phyloP scores from a whole-genome alignment of 2,888 invertebrate species.

The Notocelia uddmanniana region DNA sequence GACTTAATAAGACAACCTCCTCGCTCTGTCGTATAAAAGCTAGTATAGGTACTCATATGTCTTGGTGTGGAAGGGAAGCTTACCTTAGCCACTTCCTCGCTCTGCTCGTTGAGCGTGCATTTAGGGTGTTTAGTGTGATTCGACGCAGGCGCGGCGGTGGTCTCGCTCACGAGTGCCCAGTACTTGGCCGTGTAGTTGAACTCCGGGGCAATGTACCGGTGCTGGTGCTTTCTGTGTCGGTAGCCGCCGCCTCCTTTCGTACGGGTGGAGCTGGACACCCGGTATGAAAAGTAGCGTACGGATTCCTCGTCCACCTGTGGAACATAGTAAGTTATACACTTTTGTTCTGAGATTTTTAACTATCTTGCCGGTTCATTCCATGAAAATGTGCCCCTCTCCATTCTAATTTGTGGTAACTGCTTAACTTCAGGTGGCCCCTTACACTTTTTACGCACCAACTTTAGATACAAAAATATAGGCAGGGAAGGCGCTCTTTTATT shows the following conservation, averaged over 20 bases:
- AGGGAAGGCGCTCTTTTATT: no score
- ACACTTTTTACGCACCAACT: no score
- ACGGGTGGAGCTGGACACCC: slow-evolving; percentile 78
- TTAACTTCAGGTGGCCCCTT: no score
- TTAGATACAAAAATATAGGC: no score
- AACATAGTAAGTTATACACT: not conserved
- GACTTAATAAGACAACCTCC: no score
- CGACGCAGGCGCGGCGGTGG: slow-evolving; percentile 64
- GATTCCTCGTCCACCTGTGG: slow-evolving; percentile 74
- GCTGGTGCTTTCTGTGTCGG: slow-evolving; percentile 77
- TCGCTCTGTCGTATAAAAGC: no score
- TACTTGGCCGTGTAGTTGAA: slow-evolving; percentile 80
- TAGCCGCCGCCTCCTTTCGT: slow-evolving; percentile 78
- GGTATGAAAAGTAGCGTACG: slow-evolving; percentile 77
- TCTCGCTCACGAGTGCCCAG: slow-evolving; percentile 80
- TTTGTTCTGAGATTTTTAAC: no score
- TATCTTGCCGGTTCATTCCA: no score
- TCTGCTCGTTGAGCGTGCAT: slow-evolving; percentile 78
- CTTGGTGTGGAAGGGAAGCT: not conserved
- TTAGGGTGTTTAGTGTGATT: slow-evolving; percentile 74
- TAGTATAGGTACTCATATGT: no score
- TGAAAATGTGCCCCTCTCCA: no score
- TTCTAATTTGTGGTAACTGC: no score
- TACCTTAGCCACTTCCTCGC: slow-evolving; percentile 79
- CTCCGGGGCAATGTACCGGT: slow-evolving; percentile 80